These are phyloP conservation scores for Oenanthe oenanthe DNA, from an alignment of 2,113 vertebrate genomes.

Conservation along the genomic window DNA sequence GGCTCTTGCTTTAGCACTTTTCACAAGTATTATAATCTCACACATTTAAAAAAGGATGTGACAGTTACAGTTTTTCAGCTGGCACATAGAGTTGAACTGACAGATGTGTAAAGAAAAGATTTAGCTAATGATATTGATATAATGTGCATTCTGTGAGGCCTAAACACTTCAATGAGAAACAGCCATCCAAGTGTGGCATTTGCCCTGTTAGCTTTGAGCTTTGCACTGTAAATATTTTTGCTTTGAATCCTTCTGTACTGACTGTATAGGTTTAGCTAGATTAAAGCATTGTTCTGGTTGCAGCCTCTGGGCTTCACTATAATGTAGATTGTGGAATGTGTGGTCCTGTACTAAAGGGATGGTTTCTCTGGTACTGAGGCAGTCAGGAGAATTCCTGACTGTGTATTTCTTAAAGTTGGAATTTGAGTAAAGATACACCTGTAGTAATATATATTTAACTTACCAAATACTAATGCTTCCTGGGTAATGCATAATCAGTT, in stretches of 20 bases:
- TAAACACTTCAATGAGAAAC: background rate
- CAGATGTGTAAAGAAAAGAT: constrained; percentile 44
- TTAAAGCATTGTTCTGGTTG: background rate
- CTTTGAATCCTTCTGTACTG: background rate
- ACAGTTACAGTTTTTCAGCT: constrained; percentile 31
- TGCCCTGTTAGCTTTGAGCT: background rate
- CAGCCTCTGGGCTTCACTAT: background rate
- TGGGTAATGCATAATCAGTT: background rate
- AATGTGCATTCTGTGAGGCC: background rate
- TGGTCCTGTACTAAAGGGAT: background rate
- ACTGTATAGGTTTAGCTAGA: background rate
- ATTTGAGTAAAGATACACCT: background rate
- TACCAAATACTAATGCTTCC: background rate
- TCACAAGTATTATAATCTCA: constrained; percentile 17
- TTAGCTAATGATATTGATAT: constrained; percentile 41
- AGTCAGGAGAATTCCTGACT: background rate
- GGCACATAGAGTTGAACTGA: background rate
- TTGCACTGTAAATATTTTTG: background rate
- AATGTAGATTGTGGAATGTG: background rate
- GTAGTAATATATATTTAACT: background rate
- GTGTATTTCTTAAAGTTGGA: background rate
- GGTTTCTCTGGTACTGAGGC: background rate
- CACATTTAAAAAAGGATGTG: constrained; percentile 32
- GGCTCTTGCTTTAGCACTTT: constrained; percentile 27
- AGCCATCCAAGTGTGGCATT: background rate